A percentile compares a stretch with the other conserved stretches of the same genome.
These are phyloP conservation scores for Electrona antarctica DNA, from an alignment of 2,113 vertebrate species.

Conservation along the genomic window DNA sequence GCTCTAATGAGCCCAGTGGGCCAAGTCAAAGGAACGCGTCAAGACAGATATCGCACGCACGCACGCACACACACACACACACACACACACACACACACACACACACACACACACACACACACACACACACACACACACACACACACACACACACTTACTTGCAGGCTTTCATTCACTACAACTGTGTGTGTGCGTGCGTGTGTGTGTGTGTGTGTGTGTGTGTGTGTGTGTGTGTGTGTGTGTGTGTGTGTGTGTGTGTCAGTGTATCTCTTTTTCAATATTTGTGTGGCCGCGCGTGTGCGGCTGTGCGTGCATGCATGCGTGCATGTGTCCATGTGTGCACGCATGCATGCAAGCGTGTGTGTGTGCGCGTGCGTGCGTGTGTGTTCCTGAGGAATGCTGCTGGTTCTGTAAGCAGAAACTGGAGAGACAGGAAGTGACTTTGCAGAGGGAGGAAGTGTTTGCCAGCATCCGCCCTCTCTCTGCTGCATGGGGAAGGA, in stretches of 20 bases:
- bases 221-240: neutral
- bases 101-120: constrained; percentile 1
- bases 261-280: constrained; percentile 34
- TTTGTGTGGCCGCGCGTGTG: neutral
- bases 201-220: constrained; percentile 13
- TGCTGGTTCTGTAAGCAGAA: constrained; percentile 76
- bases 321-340: neutral
- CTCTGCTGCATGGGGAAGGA: constrained; percentile 71
- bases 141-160: neutral
- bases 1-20: neutral
- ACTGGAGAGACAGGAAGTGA: constrained; percentile 77
- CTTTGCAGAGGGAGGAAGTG: constrained; percentile 80
- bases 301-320: constrained; percentile 6
- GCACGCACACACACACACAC: neutral
- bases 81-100: constrained; percentile 9
- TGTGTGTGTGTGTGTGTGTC: neutral
- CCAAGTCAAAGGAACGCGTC: constrained; percentile 14
- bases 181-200: neutral
- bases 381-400: constrained; percentile 58
- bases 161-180: neutral
- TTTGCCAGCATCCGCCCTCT: constrained; percentile 84
- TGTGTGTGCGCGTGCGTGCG: constrained; percentile 10
- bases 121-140: constrained; percentile 1
- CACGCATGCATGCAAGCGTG: constrained; percentile 3
- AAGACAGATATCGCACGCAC: neutral